phyloP scores from a whole-genome alignment of 2,113 vertebrate species.

The Heloderma charlesbogerti region DNA sequence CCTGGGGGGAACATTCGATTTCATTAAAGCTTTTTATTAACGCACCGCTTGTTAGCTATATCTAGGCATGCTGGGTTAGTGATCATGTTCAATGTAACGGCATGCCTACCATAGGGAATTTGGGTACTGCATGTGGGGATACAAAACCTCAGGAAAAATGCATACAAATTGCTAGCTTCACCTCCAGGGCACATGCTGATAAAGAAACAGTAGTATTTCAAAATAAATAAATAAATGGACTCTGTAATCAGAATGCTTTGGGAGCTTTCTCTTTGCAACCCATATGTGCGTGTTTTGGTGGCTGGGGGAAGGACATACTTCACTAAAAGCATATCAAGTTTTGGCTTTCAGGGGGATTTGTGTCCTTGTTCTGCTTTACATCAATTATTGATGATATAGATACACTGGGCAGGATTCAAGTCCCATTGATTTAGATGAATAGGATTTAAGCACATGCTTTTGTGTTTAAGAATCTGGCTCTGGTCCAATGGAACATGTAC shows the following conservation, averaged over 20 bases:
- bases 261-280: background rate
- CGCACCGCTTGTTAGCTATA: background rate
- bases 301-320: background rate
- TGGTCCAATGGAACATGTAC: background rate
- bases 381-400: background rate
- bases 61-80: constrained; percentile 15
- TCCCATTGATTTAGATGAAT: background rate
- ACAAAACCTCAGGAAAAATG: background rate
- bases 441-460: background rate
- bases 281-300: background rate
- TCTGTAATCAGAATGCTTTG: background rate
- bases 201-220: background rate
- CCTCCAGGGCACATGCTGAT: constrained; percentile 1
- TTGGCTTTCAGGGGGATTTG: background rate
- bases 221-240: background rate
- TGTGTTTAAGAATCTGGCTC: background rate
- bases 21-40: constrained; percentile 14
- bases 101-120: background rate
- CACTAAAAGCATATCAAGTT: background rate
- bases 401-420: background rate
- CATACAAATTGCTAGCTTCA: background rate
- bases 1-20: background rate
- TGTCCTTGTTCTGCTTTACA: background rate
- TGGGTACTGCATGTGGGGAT: constrained; percentile 4
- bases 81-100: background rate